Base-by-base conservation (phyloP, 2,113 vertebrate genomes). In the Paramisgurnus dabryanus region DNA sequence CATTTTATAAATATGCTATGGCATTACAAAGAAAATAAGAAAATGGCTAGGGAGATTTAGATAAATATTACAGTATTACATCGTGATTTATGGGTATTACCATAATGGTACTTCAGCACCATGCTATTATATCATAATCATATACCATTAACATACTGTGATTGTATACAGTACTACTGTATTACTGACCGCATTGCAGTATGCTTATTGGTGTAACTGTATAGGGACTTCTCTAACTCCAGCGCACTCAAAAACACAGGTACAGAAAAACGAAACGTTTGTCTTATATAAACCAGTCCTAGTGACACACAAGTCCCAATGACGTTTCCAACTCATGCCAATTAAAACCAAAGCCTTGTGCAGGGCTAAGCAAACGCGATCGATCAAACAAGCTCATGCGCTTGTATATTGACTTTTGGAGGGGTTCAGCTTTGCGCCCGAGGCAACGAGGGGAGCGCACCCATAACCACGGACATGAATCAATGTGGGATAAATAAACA, bases 381-480 rank as follows among this genome's bases (percentile, higher is more conserved):
- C 88, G 91, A 91, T 91, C 82, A 87, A 87, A 90, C 89, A 89
- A 86, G 86, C 86, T 53, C 27, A 47, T 5, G 11, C 80, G 83
- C 68, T 87, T 90, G 86, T 89, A 85, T 90, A 91, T 90, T 85
- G 87, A 91, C 83, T 84, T 86, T 85, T 40, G 81, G 84, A 76
- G 85, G 81, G 60, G 68, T 80, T 85, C 81, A 80, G 79, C 83
- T 80, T 80, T 84, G 61, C 81, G 81, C 85, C 86, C 85, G 78
- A 22, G 61, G 82, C 4, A 50, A 64, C 11, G n/a, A 53, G 9
- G 12, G 12, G 18, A 34, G 61, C 45, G 43, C 55, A 76, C 10
- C 49, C 47, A 66, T 13, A 66, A 10, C 45, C 9, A 66, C 45
- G 39, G 45, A 76, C 45, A 18, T 66, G 3, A 76, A 76, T 66